phyloP scores from a whole-genome alignment of 2,888 invertebrate species.

The Phrixothrix hirtus region DNA sequence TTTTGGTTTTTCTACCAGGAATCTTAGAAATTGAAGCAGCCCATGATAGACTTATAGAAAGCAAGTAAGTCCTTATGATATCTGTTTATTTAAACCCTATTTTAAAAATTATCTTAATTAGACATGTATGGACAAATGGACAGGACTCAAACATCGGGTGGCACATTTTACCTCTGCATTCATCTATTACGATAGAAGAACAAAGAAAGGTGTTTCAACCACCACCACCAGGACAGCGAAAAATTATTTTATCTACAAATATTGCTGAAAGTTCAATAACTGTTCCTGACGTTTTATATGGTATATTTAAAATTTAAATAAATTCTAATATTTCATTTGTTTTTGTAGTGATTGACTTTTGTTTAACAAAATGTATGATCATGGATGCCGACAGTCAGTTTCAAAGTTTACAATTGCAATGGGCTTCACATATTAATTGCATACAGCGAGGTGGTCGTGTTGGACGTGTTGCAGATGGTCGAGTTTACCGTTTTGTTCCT shows the following conservation, averaged over 20 bases:
- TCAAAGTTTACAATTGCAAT: conserved; percentile 74
- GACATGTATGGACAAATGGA: neutral
- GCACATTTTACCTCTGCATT: conserved; percentile 61
- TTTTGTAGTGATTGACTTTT: conserved; percentile 86
- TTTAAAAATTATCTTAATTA: no score
- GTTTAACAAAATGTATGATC: conserved; percentile 81
- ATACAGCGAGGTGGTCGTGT: conserved; percentile 89
- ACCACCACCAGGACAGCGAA: conserved; percentile 68
- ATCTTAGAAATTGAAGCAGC: conserved; percentile 81
- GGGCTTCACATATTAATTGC: conserved; percentile 91
- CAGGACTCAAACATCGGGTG: conserved; percentile 39
- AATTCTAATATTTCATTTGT: conserved; percentile 1
- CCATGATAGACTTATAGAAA: conserved; percentile 54
- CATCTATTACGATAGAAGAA: conserved; percentile 69
- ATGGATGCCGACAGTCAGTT: conserved; percentile 79
- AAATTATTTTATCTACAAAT: conserved; percentile 87
- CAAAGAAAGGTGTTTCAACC: conserved; percentile 65
- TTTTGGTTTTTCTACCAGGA: conserved; percentile 89
- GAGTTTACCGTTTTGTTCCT: conserved; percentile 81
- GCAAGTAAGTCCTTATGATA: neutral
- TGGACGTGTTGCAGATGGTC: conserved; percentile 82
- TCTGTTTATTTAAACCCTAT: no score
- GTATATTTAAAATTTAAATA: conserved; percentile 50
- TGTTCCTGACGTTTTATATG: conserved; percentile 83
- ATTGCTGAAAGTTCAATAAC: conserved; percentile 93